Evolutionary conservation across 2,797 vertebrate genomes (phyloP).

Genomic region (Coreius guichenoti): DNA sequence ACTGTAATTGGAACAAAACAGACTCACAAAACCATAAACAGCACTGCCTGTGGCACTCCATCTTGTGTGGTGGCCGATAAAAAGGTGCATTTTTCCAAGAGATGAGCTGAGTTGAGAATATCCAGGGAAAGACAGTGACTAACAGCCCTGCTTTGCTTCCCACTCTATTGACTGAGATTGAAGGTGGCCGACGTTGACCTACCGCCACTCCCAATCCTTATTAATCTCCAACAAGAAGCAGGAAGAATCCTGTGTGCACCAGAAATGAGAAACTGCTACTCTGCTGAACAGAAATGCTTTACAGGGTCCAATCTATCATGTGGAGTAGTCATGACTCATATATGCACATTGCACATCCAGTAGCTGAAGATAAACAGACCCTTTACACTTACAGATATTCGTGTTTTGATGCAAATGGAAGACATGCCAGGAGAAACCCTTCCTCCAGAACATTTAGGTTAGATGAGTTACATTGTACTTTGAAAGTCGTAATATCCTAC

Average conservation of each 20-base stretch:
- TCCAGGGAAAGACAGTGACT: constrained; percentile 43
- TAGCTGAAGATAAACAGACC: constrained; percentile 13
- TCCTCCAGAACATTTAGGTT: constrained; percentile 14
- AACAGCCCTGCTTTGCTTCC: constrained; percentile 31
- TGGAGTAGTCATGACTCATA: constrained; percentile 26
- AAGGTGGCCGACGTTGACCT: constrained; percentile 30
- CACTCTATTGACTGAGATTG: constrained; percentile 31
- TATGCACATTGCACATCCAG: neutral
- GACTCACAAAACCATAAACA: constrained; percentile 18
- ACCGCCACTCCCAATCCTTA: constrained; percentile 46
- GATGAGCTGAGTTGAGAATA: constrained; percentile 45
- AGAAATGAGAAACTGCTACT: constrained; percentile 35
- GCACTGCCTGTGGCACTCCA: constrained; percentile 45
- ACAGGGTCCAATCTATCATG: constrained; percentile 27
- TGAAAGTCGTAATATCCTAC: neutral
- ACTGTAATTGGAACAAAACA: constrained; percentile 32
- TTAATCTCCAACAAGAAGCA: constrained; percentile 53
- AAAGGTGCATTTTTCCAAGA: constrained; percentile 39
- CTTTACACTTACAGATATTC: neutral
- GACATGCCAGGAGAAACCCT: neutral
- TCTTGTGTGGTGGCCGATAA: constrained; percentile 50
- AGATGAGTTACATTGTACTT: constrained; percentile 13
- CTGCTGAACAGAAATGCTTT: constrained; percentile 41
- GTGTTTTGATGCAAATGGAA: constrained; percentile 3
- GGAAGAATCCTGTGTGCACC: constrained; percentile 24